A percentile compares a stretch with the other conserved stretches of the same genome.
These are phyloP conservation scores for Plutomurus gul DNA, from an alignment of 1,140 invertebrate species.

Conservation along the genomic window DNA sequence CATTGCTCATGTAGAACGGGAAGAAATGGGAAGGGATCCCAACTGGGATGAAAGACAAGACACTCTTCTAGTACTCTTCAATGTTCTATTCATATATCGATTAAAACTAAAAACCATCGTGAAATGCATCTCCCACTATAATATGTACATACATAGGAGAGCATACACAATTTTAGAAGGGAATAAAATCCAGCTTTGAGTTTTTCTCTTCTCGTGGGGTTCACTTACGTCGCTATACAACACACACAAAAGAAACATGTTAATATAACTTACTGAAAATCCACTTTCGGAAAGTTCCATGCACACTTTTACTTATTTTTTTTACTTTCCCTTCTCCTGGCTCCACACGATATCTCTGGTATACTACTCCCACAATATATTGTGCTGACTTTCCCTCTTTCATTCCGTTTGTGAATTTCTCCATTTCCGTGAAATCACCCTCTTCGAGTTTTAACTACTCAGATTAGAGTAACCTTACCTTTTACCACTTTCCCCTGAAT, in stretches of 20 bases:
- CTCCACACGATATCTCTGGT: background rate
- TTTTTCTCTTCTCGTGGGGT: background rate
- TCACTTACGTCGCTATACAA: background rate
- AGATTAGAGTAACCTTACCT: constrained; percentile 11
- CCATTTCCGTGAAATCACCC: background rate
- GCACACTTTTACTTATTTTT: constrained; percentile 15
- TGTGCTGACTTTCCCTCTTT: background rate
- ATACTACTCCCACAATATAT: background rate
- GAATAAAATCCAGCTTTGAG: background rate
- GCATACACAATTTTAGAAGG: too few species aligned
- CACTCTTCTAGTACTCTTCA: too few species aligned
- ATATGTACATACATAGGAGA: too few species aligned
- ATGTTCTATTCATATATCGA: constrained; percentile 29
- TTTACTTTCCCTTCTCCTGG: background rate
- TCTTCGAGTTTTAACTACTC: background rate
- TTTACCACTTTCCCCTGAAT: background rate
- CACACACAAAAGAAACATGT: constrained; percentile 29
- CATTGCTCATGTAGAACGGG: constrained; percentile 26
- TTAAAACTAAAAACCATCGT: constrained; percentile 26
- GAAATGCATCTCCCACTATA: too few species aligned
- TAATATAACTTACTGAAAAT: constrained; percentile 21
- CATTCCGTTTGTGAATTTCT: background rate
- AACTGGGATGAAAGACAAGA: constrained; percentile 21
- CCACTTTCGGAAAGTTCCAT: background rate
- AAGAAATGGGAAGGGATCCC: constrained; percentile 5